phyloP scores from a whole-genome alignment of 1,140 invertebrate species.

The Solenopsis invicta region DNA sequence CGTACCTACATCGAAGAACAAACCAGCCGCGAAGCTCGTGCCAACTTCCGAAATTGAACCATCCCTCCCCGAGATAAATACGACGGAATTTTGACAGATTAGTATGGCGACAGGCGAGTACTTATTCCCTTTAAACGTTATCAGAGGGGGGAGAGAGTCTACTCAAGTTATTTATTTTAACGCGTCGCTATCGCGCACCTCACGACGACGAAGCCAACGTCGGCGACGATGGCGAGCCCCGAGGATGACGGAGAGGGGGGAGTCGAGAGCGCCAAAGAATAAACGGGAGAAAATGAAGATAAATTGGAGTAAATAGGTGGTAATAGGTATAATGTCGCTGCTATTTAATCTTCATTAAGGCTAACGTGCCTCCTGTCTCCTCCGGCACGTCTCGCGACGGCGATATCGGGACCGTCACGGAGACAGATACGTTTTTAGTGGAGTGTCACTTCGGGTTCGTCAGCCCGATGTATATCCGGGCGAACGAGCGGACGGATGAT shows the following conservation, averaged over 20 bases:
- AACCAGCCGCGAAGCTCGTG: not conserved
- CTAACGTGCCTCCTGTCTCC: slow-evolving; percentile 53
- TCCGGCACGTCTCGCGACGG: slow-evolving; percentile 31
- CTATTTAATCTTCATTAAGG: slow-evolving; percentile 72
- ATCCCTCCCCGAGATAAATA: not conserved
- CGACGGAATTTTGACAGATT: slow-evolving; percentile 46
- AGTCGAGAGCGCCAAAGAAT: slow-evolving; percentile 54
- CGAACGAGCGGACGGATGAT: slow-evolving; percentile 29
- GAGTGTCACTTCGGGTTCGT: slow-evolving; percentile 30
- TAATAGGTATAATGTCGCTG: slow-evolving; percentile 73
- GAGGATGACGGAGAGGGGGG: not conserved
- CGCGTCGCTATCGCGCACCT: slow-evolving; percentile 41
- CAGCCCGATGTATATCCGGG: slow-evolving; percentile 25
- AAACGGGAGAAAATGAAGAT: slow-evolving; percentile 70
- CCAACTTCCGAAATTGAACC: slow-evolving; percentile 2
- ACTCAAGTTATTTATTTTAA: slow-evolving; percentile 25
- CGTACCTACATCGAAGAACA: slow-evolving; percentile 7
- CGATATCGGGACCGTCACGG: slow-evolving; percentile 44
- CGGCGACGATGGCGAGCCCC: not conserved
- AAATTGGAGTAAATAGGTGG: slow-evolving; percentile 73
- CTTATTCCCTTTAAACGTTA: slow-evolving; percentile 50
- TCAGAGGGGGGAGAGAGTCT: not conserved
- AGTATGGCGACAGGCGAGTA: slow-evolving; percentile 14
- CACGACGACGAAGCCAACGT: slow-evolving; percentile 10
- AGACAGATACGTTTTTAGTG: slow-evolving; percentile 46